A percentile compares a stretch with the other conserved stretches of the same genome.
These are phyloP conservation scores for Oceanodroma leucorhoa DNA, from an alignment of 2,797 vertebrate genomes.

Conservation along the genomic window DNA sequence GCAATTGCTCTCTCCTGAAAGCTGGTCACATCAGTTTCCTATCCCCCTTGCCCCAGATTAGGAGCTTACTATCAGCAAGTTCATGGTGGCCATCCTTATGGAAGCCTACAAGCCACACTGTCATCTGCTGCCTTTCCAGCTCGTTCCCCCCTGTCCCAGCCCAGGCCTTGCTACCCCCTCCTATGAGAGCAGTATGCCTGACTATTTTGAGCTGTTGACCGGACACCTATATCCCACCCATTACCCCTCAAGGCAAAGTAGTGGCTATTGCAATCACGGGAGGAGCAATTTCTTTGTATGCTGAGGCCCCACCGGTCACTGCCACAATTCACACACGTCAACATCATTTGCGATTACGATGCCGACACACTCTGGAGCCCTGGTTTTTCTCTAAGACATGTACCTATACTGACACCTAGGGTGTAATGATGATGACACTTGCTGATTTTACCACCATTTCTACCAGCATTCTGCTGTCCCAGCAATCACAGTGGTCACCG, in stretches of 20 bases:
- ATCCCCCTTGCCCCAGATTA: not conserved
- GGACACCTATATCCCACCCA: not conserved
- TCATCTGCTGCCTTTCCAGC: not conserved
- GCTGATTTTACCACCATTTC: not conserved
- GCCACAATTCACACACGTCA: not conserved
- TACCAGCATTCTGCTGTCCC: not conserved
- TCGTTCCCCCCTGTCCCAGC: fast-evolving
- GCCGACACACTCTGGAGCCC: not conserved
- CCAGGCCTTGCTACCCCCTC: not conserved
- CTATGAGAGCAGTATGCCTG: fast-evolving
- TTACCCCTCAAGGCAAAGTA: not conserved
- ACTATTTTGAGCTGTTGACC: not conserved
- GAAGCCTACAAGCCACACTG: not conserved
- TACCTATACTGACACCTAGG: constrained; percentile 52
- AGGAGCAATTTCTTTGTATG: not conserved
- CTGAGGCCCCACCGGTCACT: not conserved
- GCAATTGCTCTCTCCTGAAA: not conserved
- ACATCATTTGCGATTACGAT: fast-evolving
- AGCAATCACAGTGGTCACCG: not conserved
- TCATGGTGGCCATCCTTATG: not conserved
- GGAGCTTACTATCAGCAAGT: not conserved
- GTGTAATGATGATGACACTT: not conserved
- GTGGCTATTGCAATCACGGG: fast-evolving
- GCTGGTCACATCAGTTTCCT: not conserved
- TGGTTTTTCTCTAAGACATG: not conserved